Evolutionary conservation across 2,113 vertebrate species (phyloP), one percentile per base, ranked within the genome.

Genomic region (Clarias batrachus): DNA sequence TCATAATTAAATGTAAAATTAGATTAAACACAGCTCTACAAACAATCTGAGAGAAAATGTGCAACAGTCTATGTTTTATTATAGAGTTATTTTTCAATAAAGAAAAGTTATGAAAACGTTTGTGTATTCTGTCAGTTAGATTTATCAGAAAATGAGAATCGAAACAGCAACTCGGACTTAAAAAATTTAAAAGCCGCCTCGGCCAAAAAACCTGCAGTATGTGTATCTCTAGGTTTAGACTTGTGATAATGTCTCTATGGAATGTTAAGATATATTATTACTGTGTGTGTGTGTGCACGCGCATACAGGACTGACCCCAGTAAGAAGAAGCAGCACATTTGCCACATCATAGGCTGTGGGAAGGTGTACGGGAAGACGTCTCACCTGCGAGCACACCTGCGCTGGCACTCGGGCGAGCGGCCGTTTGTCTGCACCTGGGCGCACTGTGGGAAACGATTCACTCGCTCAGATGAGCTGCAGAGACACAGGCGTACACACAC

Each of bases 321-420:
- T n/a, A 98, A 98, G 87, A 99, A 99, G 90, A 99, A 99, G 91
- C 98, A 99, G 90, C 98, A 99, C 89, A 98, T 99, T 89, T 99
- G 98, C 90, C 98, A 99, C 93, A 96, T 99, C 73, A 92, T 94
- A 0, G 97, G 97, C 82, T 99, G 98, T 83, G 96, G 96, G 27
- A 99, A 99, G 93, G 96, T 99, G 21, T 98, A 99, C 12, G 98
- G 98, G 17, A 99, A 99, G 87, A 99, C 98, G 0, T 98, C 98
- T 1, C 98, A 99, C 91, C 93, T 99, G 77, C 93, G 97, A 48
- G 98, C 98, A 0, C 98, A 99, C 89, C 94, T 99, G 88, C 94
- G 98, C 84, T 99, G 98, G 98, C 98, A 99, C 93, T 99, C 98
- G 0, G 98, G 98, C 6, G 98, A 99, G 87, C 91, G 97, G 0